These are phyloP conservation scores for Conger conger DNA, from an alignment of 2,113 vertebrate species.

Conservation along the genomic window DNA sequence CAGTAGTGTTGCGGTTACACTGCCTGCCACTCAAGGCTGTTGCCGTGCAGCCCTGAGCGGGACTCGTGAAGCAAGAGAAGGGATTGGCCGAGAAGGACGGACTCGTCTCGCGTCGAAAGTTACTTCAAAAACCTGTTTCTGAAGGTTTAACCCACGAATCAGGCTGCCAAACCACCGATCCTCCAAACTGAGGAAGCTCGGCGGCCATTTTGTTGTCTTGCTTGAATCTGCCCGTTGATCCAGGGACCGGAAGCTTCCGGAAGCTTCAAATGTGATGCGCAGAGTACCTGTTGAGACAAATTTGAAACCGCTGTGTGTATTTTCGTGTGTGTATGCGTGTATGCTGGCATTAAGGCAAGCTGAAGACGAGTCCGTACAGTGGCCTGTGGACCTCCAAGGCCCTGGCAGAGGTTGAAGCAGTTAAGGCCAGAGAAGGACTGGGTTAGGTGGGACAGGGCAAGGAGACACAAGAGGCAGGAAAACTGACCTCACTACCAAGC, in stretches of 20 bases:
- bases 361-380: background rate
- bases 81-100: background rate
- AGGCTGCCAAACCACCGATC: no score
- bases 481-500: background rate
- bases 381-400: background rate
- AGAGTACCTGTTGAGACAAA: constrained; percentile 44
- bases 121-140: background rate
- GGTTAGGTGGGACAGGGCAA: constrained; percentile 26
- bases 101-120: background rate
- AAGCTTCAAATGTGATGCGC: constrained; percentile 73
- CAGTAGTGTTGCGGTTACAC: constrained; percentile 29
- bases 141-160: background rate
- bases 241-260: constrained; percentile 55
- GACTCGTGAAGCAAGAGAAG: constrained; percentile 42
- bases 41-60: background rate
- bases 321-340: constrained; percentile 39
- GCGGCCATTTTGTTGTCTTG: constrained; percentile 41
- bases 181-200: no score
- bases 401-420: background rate
- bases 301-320: constrained; percentile 27
- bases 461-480: background rate
- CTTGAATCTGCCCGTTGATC: background rate
- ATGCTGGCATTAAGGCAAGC: constrained; percentile 37
- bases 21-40: background rate
- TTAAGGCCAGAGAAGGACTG: background rate